Evolutionary conservation across 2,797 vertebrate species (phyloP), one percentile per base, ranked within the genome.

Genomic region (Sebastes nivosus): DNA sequence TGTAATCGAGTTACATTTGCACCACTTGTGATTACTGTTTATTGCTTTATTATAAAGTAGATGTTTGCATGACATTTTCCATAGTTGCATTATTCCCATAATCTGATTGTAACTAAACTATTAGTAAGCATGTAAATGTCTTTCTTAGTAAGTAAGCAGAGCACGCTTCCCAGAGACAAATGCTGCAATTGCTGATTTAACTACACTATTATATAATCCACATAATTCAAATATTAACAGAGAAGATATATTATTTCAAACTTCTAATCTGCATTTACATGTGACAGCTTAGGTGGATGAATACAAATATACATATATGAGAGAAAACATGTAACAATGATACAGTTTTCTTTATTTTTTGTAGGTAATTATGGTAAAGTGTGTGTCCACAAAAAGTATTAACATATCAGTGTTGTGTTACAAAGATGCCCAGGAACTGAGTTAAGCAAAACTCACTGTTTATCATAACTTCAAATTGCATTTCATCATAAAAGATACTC

Each of bases 291-390:
- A 20, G 1, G 16, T 29, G 27, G 58, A 60, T 60, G 16, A 29
- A 1, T 18, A 59, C 58, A 59, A 59, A 59, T 18, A 0, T 29
- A 3, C 14, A 27, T 58, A 57, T 25, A 25, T 57, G 24, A 57
- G 55, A 57, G 55, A 25, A 25, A 57, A 57, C 0, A 46, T 18
- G 16, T 46, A 0, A 0, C 42, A 46, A 8, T 46, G 7, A 46
- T 46, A 46, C 42, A 8, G 16, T 0, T 36, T 11, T 42, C 5
- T 42, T 46, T 57, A 0, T 25, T 25, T 25, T 25, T 6, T 57
- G 3, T 46, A 25, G 0, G 55, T 24, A 57, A 57, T 8, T 57
- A 2, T 25, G 22, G 55, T 12, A 25, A 25, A 24, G 24, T 57
- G 0, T 46, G 42, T 46, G 42, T 20, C 0, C 16, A 46, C 42